Evolutionary conservation across 2,888 invertebrate species (phyloP).

Genomic region (Liposcelis brunnea): DNA sequence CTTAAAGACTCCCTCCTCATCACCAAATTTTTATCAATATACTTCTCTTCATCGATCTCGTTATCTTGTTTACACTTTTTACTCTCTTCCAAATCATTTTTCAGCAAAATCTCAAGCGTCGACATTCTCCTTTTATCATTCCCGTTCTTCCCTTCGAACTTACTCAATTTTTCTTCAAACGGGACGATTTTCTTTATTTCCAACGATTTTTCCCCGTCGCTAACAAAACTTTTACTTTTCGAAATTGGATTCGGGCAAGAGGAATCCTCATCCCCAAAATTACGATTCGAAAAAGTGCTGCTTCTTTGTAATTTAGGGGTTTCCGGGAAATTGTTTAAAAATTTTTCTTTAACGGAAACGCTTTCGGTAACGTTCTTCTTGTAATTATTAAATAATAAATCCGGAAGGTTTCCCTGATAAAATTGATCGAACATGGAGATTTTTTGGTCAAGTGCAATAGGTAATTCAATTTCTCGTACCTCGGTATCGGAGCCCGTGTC

Average conservation of each 20-base stretch:
- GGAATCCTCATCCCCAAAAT: too few species aligned
- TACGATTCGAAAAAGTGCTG: neutral
- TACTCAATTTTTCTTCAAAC: conserved; percentile 2
- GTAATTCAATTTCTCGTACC: conserved; percentile 26
- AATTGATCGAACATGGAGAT: too few species aligned
- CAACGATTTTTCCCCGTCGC: neutral
- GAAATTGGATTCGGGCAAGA: neutral
- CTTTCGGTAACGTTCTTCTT: neutral
- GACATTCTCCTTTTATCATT: conserved; percentile 2
- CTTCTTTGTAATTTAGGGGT: neutral
- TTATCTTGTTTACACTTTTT: neutral
- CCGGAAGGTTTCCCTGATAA: too few species aligned
- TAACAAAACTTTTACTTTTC: conserved; percentile 4
- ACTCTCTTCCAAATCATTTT: neutral
- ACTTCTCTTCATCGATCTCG: neutral
- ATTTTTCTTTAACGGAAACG: neutral
- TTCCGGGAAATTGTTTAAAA: neutral
- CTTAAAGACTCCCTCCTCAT: conserved; percentile 1
- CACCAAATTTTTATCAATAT: neutral
- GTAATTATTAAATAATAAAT: neutral
- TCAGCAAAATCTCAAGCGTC: neutral
- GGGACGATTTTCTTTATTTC: neutral
- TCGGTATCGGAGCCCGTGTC: conserved; percentile 53
- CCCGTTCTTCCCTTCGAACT: neutral
- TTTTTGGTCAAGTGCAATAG: neutral